phyloP scores from a whole-genome alignment of 2,113 vertebrate species.

The Fulmarus glacialis region DNA sequence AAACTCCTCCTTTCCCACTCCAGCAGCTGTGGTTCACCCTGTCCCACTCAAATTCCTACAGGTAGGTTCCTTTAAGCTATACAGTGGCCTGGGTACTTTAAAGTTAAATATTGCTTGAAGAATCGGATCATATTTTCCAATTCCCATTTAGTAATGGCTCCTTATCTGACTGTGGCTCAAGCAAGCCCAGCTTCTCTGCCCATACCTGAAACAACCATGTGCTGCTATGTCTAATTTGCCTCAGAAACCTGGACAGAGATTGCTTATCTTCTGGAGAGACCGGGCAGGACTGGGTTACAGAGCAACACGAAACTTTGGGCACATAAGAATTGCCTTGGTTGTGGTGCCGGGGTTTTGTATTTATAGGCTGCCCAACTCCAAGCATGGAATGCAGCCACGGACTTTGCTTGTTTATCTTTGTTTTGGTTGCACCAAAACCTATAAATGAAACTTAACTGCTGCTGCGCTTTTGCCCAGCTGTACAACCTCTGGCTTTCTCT shows the following conservation, averaged over 20 bases:
- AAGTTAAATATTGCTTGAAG: not conserved
- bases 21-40: not conserved
- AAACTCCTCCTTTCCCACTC: not conserved
- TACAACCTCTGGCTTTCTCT: not conserved
- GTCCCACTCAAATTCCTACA: not conserved
- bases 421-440: constrained; percentile 28
- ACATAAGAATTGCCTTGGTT: not conserved
- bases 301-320: not conserved
- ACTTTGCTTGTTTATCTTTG: not conserved
- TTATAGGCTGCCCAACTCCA: not conserved
- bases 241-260: not conserved
- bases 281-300: not conserved
- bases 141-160: not conserved
- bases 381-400: not conserved
- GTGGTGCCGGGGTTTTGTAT: not conserved
- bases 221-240: not conserved
- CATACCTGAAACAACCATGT: not conserved
- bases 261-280: not conserved
- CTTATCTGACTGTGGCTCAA: not conserved
- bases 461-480: not conserved
- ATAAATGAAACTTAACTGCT: not conserved
- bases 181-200: not conserved
- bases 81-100: not conserved
- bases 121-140: not conserved
- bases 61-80: not conserved